Conservation (phyloP, 1,140 invertebrate genomes). For the Coptotermes formosanus region DNA sequence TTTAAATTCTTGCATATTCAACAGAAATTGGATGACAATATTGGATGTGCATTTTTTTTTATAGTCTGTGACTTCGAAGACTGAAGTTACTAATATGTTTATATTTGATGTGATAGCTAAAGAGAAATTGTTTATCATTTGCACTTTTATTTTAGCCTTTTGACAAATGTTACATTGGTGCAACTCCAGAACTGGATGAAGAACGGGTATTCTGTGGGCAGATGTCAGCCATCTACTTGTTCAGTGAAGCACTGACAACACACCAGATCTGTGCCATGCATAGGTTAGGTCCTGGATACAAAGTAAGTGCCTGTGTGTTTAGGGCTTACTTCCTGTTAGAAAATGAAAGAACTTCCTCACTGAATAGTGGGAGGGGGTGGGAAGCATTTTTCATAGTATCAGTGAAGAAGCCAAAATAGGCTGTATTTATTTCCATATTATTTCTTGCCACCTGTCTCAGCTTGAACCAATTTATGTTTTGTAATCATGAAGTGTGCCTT, state of each 20-base stretch:
- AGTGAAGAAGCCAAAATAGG: background rate
- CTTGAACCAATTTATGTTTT: background rate
- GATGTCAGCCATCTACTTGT: conserved; percentile 98
- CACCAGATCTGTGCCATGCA: conserved; percentile 98
- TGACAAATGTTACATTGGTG: conserved; percentile 98
- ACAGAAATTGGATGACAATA: too few species aligned
- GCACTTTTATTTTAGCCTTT: conserved; percentile 71
- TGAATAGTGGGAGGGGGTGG: too few species aligned
- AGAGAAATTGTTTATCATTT: background rate
- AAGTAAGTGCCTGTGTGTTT: conserved; percentile 61
- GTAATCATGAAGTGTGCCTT: background rate
- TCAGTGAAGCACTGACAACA: conserved; percentile 93
- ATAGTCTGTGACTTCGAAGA: too few species aligned
- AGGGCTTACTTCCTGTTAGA: background rate
- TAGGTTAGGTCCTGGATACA: conserved; percentile 92
- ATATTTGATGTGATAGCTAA: too few species aligned
- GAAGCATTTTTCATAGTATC: too few species aligned
- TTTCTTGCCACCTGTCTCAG: background rate
- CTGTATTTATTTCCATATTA: background rate
- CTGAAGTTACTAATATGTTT: too few species aligned
- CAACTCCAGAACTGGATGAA: conserved; percentile 91
- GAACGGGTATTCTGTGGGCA: conserved; percentile 98
- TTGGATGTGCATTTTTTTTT: too few species aligned
- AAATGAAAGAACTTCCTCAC: too few species aligned
- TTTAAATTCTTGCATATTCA: too few species aligned